phyloP scores from a whole-genome alignment of 1,140 invertebrate species.

The Glossosoma conforme region DNA sequence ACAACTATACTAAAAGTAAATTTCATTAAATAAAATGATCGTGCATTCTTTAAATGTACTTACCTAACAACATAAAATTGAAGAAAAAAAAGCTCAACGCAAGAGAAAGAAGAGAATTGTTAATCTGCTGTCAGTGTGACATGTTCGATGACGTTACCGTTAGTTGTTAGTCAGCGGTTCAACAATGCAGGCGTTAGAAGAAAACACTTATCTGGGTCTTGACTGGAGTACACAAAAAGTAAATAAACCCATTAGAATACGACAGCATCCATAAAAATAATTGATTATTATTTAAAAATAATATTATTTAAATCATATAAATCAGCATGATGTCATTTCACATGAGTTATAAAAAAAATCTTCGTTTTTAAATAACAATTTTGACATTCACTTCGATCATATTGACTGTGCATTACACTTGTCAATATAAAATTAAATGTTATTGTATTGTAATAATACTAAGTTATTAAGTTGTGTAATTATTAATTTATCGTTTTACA shows the following conservation, averaged over 20 bases:
- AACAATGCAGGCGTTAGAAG: constrained; percentile 24
- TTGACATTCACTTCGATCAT: too few relatives aligned
- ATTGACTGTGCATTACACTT: too few relatives aligned
- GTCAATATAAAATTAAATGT: too few relatives aligned
- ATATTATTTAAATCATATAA: neutral
- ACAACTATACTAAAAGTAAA: too few relatives aligned
- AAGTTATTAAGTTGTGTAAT: too few relatives aligned
- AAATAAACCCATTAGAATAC: constrained; percentile 32
- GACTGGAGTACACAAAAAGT: constrained; percentile 82
- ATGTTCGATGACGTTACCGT: neutral
- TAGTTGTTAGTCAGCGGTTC: neutral
- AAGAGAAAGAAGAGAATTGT: too few relatives aligned
- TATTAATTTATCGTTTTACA: too few relatives aligned
- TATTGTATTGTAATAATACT: too few relatives aligned
- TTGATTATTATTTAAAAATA: neutral
- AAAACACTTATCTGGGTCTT: constrained; percentile 61
- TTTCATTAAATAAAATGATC: too few relatives aligned
- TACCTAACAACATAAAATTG: too few relatives aligned
- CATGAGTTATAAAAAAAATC: neutral
- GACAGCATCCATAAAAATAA: neutral
- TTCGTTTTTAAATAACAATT: neutral
- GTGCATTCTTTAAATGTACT: too few relatives aligned
- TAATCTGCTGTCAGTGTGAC: neutral
- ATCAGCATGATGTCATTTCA: neutral
- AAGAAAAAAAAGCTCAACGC: too few relatives aligned